These are phyloP conservation scores for Allophyes oxyacanthae DNA, from an alignment of 2,888 invertebrate species.

Conservation along the genomic window DNA sequence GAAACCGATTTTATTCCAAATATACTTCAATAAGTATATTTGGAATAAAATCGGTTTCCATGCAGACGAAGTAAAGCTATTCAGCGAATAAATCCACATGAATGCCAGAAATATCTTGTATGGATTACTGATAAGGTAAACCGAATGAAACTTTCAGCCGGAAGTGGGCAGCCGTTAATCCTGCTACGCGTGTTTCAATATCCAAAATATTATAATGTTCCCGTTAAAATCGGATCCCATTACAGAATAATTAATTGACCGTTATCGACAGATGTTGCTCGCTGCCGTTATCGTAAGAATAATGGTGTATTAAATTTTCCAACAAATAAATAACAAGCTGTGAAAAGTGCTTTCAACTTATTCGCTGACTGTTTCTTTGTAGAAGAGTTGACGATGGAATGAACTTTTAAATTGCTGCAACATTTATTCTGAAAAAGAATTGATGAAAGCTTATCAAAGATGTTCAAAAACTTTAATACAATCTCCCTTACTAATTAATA, in stretches of 20 bases:
- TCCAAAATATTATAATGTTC: constrained; percentile 39
- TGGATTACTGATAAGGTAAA: constrained; percentile 14
- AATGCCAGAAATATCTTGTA: too few species aligned
- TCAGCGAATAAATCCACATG: too few species aligned
- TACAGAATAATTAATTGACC: constrained; percentile 51
- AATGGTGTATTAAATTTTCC: constrained; percentile 38
- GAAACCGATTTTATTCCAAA: too few species aligned
- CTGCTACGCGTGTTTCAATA: constrained; percentile 15
- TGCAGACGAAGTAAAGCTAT: too few species aligned
- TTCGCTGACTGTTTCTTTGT: neutral
- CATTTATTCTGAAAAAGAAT: too few species aligned
- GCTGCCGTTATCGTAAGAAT: constrained; percentile 34
- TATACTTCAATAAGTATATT: too few species aligned
- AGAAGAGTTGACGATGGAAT: neutral
- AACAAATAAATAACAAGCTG: constrained; percentile 4
- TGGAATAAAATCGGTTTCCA: too few species aligned
- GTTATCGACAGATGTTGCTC: constrained; percentile 49
- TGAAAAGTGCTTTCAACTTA: constrained; percentile 14
- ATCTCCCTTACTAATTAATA: too few species aligned
- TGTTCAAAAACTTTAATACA: too few species aligned
- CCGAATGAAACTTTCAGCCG: constrained; percentile 28
- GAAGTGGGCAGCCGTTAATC: constrained; percentile 21
- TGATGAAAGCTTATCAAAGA: too few species aligned
- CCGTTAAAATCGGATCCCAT: constrained; percentile 38
- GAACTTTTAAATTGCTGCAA: neutral